These are phyloP conservation scores for Pristis pectinata DNA, from an alignment of 2,797 vertebrate species.

Conservation along the genomic window DNA sequence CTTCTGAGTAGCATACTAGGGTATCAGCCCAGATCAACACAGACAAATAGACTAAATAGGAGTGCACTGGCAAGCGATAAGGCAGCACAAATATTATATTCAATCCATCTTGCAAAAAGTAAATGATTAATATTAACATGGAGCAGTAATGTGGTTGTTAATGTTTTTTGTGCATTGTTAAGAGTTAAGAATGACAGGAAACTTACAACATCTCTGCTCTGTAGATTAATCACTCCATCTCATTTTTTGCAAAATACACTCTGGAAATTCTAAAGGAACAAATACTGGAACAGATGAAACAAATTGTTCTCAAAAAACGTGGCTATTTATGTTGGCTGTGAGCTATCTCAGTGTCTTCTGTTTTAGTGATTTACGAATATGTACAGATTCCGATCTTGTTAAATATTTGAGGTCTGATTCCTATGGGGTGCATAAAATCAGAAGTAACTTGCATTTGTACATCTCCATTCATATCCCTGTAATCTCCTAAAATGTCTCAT, in stretches of 20 bases:
- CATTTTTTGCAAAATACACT: not conserved
- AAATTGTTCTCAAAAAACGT: not conserved
- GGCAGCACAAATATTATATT: not conserved
- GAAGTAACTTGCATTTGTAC: not conserved
- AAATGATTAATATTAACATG: not conserved
- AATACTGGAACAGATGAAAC: not conserved
- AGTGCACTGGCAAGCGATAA: not conserved
- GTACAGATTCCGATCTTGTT: not conserved
- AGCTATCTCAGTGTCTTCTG: not conserved
- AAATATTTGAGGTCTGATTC: not conserved
- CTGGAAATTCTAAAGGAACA: not conserved
- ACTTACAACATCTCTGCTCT: not conserved
- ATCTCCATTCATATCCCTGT: not conserved
- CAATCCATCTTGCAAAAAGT: not conserved
- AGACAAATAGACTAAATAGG: not conserved
- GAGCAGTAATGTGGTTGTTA: not conserved
- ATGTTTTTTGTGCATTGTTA: not conserved
- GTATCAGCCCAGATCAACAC: no score
- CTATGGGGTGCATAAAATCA: not conserved
- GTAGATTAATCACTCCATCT: not conserved
- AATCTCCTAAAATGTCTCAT: not conserved
- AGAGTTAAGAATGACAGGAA: not conserved
- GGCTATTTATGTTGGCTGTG: conserved; percentile 28
- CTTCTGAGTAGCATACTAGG: not conserved
- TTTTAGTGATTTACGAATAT: not conserved